These are phyloP conservation scores for Ramphastos sulfuratus DNA, from an alignment of 2,113 vertebrate species.

Conservation along the genomic window DNA sequence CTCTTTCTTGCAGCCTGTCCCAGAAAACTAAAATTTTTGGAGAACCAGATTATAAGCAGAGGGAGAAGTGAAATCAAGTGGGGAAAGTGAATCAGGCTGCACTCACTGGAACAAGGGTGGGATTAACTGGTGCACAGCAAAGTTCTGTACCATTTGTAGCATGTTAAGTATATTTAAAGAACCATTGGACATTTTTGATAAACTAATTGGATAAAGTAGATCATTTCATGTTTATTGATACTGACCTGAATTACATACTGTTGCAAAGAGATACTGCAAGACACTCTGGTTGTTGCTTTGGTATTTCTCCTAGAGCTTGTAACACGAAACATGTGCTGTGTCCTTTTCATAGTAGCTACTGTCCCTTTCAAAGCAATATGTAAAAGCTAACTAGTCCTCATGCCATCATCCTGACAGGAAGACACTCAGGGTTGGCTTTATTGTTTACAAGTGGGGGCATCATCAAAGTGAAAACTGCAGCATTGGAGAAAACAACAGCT, in stretches of 20 bases:
- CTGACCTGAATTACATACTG: not conserved
- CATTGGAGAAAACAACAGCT: not conserved
- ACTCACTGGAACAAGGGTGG: not conserved
- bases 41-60: constrained; percentile 50
- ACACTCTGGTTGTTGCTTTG: not conserved
- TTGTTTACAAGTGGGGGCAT: not conserved
- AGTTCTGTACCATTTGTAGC: not conserved
- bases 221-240: not conserved
- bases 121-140: not conserved
- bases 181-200: not conserved
- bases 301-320: not conserved
- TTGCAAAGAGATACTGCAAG: not conserved
- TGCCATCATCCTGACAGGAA: not conserved
- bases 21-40: constrained; percentile 21
- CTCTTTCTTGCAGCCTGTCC: not conserved
- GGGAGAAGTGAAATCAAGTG: not conserved
- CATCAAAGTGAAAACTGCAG: not conserved
- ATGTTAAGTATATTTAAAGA: not conserved
- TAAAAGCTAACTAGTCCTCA: not conserved
- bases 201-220: not conserved
- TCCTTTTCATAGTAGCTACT: not conserved
- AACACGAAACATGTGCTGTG: rapidly evolving
- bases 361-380: not conserved
- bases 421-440: not conserved
- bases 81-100: not conserved